Evolutionary conservation across 2,797 vertebrate genomes (phyloP).

Genomic region (Tapirus indicus): DNA sequence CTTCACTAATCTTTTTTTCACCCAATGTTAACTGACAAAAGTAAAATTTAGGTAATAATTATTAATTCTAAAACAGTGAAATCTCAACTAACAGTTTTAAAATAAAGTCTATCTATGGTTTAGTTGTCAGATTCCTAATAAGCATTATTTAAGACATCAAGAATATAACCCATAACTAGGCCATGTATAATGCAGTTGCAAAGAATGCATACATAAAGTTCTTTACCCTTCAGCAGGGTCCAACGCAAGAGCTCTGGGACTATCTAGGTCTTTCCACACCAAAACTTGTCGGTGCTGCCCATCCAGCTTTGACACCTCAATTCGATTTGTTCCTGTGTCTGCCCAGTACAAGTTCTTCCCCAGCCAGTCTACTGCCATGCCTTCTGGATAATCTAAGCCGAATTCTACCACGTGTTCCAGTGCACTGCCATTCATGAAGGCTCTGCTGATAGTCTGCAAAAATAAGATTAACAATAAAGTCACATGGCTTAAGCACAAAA

Average conservation of each 20-base stretch:
- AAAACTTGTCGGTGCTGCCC: conserved; percentile 97
- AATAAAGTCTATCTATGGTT: conserved; percentile 74
- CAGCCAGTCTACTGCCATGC: conserved; percentile 99
- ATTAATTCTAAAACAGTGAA: conserved; percentile 75
- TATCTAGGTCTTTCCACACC: conserved; percentile 99
- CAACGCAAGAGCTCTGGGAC: conserved; percentile 95
- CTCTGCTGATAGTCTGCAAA: conserved; percentile 97
- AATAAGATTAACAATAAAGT: conserved; percentile 75
- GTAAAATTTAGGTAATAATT: conserved; percentile 74
- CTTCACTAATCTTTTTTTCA: conserved; percentile 61
- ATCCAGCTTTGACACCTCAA: conserved; percentile 97
- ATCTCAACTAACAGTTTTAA: conserved; percentile 80
- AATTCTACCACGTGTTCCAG: conserved; percentile 98
- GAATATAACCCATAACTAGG: conserved; percentile 61
- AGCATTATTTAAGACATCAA: conserved; percentile 76
- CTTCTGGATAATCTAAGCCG: conserved; percentile 97
- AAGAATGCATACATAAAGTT: conserved; percentile 68
- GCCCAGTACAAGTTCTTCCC: conserved; percentile 99
- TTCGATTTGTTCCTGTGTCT: conserved; percentile 98
- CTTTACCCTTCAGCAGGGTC: conserved; percentile 97
- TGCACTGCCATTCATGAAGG: conserved; percentile 98
- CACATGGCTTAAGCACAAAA: conserved; percentile 53
- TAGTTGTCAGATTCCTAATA: conserved; percentile 62
- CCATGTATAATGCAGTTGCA: conserved; percentile 38
- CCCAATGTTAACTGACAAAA: conserved; percentile 67